Evolutionary conservation across 2,113 vertebrate genomes (phyloP).

Genomic region (Neogobius melanostomus): DNA sequence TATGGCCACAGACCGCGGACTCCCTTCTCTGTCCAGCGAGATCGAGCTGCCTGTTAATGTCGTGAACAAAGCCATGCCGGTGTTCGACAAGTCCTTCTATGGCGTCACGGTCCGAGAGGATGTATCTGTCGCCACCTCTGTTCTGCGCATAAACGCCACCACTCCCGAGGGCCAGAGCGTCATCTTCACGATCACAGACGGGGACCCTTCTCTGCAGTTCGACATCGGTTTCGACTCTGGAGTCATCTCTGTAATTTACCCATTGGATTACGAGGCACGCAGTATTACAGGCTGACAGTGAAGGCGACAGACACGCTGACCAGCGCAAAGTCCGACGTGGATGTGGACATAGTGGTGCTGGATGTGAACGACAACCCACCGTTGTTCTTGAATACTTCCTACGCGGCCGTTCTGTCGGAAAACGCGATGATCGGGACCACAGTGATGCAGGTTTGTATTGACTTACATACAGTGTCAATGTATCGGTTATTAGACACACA

Average conservation of each 20-base stretch:
- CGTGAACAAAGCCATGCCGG: slow-evolving; percentile 96
- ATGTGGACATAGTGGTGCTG: slow-evolving; percentile 87
- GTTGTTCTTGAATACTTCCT: slow-evolving; percentile 82
- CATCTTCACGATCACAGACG: slow-evolving; percentile 90
- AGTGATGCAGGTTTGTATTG: slow-evolving; percentile 79
- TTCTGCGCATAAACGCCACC: slow-evolving; percentile 90
- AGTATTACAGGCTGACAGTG: slow-evolving; percentile 85
- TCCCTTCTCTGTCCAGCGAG: slow-evolving; percentile 79
- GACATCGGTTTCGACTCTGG: slow-evolving; percentile 94
- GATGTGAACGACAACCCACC: slow-evolving; percentile 95
- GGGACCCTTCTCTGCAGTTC: slow-evolving; percentile 88
- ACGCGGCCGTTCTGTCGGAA: slow-evolving; percentile 85
- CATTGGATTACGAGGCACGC: slow-evolving; percentile 87
- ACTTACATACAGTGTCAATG: slow-evolving; percentile 32
- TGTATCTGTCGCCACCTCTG: slow-evolving; percentile 78
- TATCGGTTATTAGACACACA: slow-evolving; percentile 16
- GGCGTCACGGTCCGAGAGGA: slow-evolving; percentile 87
- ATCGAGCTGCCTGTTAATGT: slow-evolving; percentile 91
- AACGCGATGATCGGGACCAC: slow-evolving; percentile 90
- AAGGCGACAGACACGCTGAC: slow-evolving; percentile 90
- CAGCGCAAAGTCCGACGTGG: slow-evolving; percentile 90
- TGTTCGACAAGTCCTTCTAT: slow-evolving; percentile 95
- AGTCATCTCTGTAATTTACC: slow-evolving; percentile 85
- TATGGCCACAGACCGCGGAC: slow-evolving; percentile 87
- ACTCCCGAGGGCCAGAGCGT: slow-evolving; percentile 90